phyloP scores from a whole-genome alignment of 2,113 vertebrate genomes.

The Miniopterus natalensis region DNA sequence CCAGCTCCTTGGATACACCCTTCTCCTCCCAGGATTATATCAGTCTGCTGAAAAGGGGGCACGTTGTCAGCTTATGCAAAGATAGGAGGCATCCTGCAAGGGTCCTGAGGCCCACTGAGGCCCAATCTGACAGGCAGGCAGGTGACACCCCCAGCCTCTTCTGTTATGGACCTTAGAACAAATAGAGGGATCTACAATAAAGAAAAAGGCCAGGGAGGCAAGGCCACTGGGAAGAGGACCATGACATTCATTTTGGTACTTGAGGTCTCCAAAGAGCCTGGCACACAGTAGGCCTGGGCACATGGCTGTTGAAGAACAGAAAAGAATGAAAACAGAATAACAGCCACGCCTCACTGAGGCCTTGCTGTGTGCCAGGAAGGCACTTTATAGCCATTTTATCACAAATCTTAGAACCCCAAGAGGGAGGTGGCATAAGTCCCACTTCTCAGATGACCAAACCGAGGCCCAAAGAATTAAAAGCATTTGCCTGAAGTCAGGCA shows the following conservation, averaged over 20 bases:
- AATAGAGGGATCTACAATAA: neutral
- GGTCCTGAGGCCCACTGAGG: neutral
- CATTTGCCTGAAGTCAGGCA: neutral
- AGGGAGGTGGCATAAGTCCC: slow-evolving; percentile 21
- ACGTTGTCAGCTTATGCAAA: neutral
- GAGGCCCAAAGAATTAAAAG: slow-evolving; percentile 11
- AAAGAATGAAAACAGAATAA: neutral
- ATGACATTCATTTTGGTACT: neutral
- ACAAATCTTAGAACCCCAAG: neutral
- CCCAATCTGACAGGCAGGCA: neutral
- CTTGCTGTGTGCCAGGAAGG: neutral
- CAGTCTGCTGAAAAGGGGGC: neutral
- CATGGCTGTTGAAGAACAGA: neutral
- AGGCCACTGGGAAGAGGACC: neutral
- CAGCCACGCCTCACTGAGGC: neutral
- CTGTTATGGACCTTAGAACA: neutral
- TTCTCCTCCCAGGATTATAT: neutral
- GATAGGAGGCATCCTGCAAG: neutral
- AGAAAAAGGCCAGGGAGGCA: neutral
- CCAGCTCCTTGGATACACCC: neutral
- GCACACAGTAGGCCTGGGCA: neutral
- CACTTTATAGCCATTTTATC: neutral
- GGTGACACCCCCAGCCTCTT: neutral
- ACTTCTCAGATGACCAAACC: slow-evolving; percentile 55
- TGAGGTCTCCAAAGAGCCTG: neutral